Conservation (phyloP, 2,113 vertebrate genomes). For the Vulpes lagopus region DNA sequence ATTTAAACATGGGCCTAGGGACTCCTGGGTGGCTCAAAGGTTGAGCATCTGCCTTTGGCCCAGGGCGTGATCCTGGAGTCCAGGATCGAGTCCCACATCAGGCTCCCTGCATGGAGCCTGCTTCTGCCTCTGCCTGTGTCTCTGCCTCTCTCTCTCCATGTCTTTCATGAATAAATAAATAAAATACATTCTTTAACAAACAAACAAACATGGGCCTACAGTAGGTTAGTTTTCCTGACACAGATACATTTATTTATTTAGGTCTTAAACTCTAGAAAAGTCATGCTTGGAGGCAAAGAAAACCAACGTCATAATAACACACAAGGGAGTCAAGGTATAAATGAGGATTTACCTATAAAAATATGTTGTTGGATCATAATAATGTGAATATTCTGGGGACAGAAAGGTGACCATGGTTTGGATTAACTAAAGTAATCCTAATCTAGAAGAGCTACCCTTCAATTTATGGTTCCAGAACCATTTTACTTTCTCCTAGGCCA, state of each 20-base stretch:
- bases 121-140: no score
- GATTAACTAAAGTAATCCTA: slow-evolving; percentile 8
- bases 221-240: background rate
- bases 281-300: background rate
- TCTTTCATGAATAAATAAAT: no score
- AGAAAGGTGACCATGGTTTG: background rate
- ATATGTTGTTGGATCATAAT: background rate
- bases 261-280: background rate
- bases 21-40: no score
- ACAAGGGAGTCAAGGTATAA: background rate
- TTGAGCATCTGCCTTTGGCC: no score
- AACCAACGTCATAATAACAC: background rate
- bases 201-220: background rate
- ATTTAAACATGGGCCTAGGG: background rate
- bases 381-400: background rate
- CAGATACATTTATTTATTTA: background rate
- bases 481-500: background rate
- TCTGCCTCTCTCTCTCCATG: no score
- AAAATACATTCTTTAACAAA: no score
- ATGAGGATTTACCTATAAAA: background rate
- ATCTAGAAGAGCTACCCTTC: background rate
- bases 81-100: no score
- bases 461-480: background rate
- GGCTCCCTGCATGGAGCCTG: no score
- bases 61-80: no score